Percentiles rank a stretch among this genome's conserved stretches.
phyloP scores from a whole-genome alignment of 2,797 vertebrate species.

The Brachymystax lenok region DNA sequence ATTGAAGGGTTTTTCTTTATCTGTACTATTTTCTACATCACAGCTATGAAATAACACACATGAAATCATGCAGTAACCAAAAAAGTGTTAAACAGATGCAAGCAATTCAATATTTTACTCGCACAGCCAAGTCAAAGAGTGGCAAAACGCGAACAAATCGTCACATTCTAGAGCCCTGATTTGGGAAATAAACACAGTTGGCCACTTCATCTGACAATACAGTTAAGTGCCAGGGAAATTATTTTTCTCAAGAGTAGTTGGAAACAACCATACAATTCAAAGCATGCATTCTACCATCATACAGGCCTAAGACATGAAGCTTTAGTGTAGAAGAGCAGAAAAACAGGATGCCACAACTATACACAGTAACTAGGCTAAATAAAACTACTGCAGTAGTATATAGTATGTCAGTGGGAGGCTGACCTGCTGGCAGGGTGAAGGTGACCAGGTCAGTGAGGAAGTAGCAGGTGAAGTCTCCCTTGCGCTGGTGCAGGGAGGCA shows the following conservation, averaged over 20 bases:
- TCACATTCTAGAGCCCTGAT: too few species aligned
- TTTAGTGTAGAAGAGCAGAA: not conserved
- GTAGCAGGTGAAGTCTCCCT: constrained; percentile 97
- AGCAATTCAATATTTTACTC: too few species aligned
- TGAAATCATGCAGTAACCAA: too few species aligned
- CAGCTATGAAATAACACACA: too few species aligned
- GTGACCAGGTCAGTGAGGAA: constrained; percentile 97
- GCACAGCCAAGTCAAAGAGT: too few species aligned
- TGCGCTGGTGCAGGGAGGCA: constrained; percentile 93
- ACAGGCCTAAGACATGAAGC: not conserved
- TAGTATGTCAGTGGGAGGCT: constrained; percentile 13
- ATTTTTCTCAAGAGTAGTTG: constrained; percentile 48
- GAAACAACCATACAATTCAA: constrained; percentile 67
- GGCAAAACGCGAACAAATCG: too few species aligned
- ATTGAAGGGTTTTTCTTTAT: too few species aligned
- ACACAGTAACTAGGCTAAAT: not conserved
- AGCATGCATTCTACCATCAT: not conserved
- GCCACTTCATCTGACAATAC: constrained; percentile 45
- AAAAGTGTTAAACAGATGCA: too few species aligned
- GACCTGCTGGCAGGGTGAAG: constrained; percentile 96
- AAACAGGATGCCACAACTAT: not conserved
- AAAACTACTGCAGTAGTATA: not conserved
- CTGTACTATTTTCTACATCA: too few species aligned
- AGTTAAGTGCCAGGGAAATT: constrained; percentile 46
- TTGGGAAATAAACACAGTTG: constrained; percentile 27